phyloP scores from a whole-genome alignment of 2,797 vertebrate species.

The Siniperca scherzeri region DNA sequence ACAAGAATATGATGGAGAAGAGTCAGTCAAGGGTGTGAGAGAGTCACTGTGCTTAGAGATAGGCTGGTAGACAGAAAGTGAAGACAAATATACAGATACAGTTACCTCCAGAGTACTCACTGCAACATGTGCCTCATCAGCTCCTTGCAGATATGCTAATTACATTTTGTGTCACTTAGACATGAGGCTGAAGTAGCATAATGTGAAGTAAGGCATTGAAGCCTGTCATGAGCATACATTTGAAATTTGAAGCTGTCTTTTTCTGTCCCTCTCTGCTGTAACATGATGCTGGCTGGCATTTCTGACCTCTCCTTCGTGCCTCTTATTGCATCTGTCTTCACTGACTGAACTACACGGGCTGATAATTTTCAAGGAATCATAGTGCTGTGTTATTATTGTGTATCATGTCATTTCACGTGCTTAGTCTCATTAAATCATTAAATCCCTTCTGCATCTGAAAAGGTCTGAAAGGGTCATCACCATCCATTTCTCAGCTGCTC shows the following conservation, averaged over 20 bases:
- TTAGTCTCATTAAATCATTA: constrained; percentile 46
- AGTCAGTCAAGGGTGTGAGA: not conserved
- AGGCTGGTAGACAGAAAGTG: not conserved
- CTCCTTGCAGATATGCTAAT: constrained; percentile 31
- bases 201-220: constrained; percentile 36
- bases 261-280: constrained; percentile 42
- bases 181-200: constrained; percentile 20
- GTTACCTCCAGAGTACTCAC: constrained; percentile 6
- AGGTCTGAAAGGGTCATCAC: constrained; percentile 13
- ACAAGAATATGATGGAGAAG: not conserved
- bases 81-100: constrained; percentile 7
- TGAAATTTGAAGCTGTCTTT: constrained; percentile 47
- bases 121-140: constrained; percentile 42
- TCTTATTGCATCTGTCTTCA: constrained; percentile 30
- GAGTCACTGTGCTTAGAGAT: not conserved
- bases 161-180: constrained; percentile 34
- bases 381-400: constrained; percentile 12
- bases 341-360: constrained; percentile 27
- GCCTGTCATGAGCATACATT: constrained; percentile 25
- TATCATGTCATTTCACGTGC: constrained; percentile 17
- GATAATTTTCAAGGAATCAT: constrained; percentile 27
- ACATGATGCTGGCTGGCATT: constrained; percentile 49
- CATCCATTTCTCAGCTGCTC: constrained; percentile 29
- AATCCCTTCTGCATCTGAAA: constrained; percentile 10
- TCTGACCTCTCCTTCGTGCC: constrained; percentile 49